Conservation (phyloP, 1,140 invertebrate species). For the Conus betulinus region DNA sequence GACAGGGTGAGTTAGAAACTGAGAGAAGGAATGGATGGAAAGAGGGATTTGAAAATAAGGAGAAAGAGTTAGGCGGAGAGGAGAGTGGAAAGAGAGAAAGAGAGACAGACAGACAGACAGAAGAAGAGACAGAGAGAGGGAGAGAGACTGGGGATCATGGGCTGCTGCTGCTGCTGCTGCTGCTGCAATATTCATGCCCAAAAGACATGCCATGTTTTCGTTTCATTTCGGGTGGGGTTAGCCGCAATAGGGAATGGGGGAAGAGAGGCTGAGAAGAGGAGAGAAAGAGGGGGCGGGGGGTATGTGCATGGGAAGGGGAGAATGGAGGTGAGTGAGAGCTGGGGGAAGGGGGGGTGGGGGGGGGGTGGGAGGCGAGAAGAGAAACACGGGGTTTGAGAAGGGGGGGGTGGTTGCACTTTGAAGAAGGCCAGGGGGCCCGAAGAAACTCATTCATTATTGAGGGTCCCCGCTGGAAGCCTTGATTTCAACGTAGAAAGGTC, state of each 20-base stretch:
- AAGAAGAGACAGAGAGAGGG: not conserved
- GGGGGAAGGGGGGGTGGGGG: not conserved
- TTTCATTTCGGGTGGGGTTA: not conserved
- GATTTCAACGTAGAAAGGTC: not conserved
- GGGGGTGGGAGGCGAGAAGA: not conserved
- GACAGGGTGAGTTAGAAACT: too few relatives aligned
- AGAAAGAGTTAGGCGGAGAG: too few relatives aligned
- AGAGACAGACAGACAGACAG: not conserved
- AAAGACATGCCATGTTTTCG: conserved; percentile 4
- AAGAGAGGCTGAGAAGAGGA: not conserved
- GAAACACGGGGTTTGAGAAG: not conserved
- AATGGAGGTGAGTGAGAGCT: not conserved
- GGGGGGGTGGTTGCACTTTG: not conserved
- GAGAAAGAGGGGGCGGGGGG: not conserved
- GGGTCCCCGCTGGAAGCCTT: not conserved
- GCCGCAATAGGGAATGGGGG: not conserved
- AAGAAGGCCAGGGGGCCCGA: not conserved
- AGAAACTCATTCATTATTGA: conserved; percentile 3
- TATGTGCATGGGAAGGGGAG: too few relatives aligned
- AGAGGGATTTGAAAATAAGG: too few relatives aligned
- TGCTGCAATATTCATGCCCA: not conserved
- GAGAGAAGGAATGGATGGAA: not conserved
- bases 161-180: not conserved
- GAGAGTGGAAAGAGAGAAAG: too few relatives aligned
- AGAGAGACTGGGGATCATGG: not conserved